These are phyloP conservation scores for Hucho hucho DNA, from an alignment of 2,113 vertebrate species.

Conservation along the genomic window DNA sequence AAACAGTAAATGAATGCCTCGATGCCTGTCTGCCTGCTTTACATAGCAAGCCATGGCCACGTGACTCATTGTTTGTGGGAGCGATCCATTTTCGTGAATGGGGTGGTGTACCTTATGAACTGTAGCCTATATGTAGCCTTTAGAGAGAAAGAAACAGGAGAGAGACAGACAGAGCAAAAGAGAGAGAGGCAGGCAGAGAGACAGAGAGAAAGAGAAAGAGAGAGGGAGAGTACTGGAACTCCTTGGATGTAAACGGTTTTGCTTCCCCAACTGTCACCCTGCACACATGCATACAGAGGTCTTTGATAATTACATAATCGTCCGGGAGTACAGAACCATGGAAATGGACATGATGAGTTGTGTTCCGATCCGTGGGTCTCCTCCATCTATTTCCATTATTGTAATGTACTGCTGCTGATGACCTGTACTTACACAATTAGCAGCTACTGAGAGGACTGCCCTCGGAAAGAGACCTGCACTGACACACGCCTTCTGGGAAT, in stretches of 20 bases:
- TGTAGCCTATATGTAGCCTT: not conserved
- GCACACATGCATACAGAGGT: slow-evolving; percentile 27
- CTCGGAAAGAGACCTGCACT: too few relatives aligned
- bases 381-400: slow-evolving; percentile 73
- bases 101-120: too few relatives aligned
- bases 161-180: not conserved
- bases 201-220: not conserved
- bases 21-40: too few relatives aligned
- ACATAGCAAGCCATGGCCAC: too few relatives aligned
- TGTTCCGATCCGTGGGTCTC: slow-evolving; percentile 69
- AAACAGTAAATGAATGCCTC: too few relatives aligned
- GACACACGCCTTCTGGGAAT: too few relatives aligned
- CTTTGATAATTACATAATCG: slow-evolving; percentile 72
- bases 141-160: not conserved
- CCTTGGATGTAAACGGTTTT: slow-evolving; percentile 39
- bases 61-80: too few relatives aligned
- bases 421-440: slow-evolving; percentile 61
- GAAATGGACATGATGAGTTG: slow-evolving; percentile 70
- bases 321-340: slow-evolving; percentile 65
- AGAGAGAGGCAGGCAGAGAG: slow-evolving; percentile 21
- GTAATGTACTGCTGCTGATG: slow-evolving; percentile 72
- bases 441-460: too few relatives aligned
- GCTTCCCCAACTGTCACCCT: slow-evolving; percentile 51
- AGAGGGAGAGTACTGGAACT: slow-evolving; percentile 46
- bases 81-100: too few relatives aligned